These are phyloP conservation scores for Dicerorhinus sumatrensis DNA, from an alignment of 2,113 vertebrate genomes.

Conservation along the genomic window DNA sequence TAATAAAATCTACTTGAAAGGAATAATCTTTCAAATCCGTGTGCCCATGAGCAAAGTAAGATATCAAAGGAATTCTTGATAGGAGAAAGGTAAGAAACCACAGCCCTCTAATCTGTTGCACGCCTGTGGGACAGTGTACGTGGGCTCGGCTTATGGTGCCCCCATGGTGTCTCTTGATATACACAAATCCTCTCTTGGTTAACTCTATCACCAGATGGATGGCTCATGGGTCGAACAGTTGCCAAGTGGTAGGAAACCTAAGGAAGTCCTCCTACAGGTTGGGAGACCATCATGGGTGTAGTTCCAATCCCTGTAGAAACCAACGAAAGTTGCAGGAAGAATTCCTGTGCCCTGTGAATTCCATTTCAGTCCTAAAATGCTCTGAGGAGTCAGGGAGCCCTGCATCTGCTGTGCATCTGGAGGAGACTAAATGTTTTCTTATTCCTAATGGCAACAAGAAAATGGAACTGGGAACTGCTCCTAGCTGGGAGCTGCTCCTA, in stretches of 20 bases:
- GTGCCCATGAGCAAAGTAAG: not conserved
- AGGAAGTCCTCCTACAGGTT: not conserved
- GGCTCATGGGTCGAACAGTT: not conserved
- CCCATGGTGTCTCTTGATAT: not conserved
- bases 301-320: not conserved
- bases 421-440: not conserved
- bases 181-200: not conserved
- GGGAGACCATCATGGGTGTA: not conserved
- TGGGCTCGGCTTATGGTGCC: not conserved
- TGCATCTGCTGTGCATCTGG: not conserved
- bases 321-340: not conserved
- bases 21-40: conserved; percentile 13
- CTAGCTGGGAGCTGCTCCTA: not conserved
- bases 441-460: not conserved
- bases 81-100: not conserved
- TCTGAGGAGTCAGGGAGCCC: not conserved
- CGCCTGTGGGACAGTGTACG: not conserved
- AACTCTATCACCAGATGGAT: not conserved
- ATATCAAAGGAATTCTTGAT: not conserved
- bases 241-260: not conserved
- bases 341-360: not conserved
- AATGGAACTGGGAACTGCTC: not conserved
- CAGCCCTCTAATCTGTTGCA: not conserved
- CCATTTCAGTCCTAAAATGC: not conserved
- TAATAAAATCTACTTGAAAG: conserved; percentile 51